Base-by-base conservation (phyloP, 2,113 vertebrate species). In the Muscicapa adusta region DNA sequence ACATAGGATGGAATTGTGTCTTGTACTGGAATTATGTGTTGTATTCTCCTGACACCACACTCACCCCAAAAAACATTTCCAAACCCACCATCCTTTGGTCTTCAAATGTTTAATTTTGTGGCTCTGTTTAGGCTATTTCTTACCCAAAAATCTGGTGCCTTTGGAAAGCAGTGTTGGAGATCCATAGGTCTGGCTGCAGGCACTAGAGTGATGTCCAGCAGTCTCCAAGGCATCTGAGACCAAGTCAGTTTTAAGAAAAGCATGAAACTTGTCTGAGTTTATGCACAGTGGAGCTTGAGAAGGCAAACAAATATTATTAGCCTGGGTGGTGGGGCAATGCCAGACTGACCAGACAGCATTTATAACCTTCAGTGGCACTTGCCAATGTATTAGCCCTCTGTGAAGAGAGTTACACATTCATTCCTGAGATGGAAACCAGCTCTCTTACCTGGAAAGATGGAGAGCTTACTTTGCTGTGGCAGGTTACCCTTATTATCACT, bases 41-140 rank as follows among this genome's bases (percentile, higher is more conserved):
- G 1, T 51, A 14, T 33, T 19, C 9, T 50, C 7, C 22, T 34
- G 38, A 22, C 33, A 17, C 5, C 29, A 15, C 0, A 0, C 4
- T 12, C 18, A 6, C 3, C 40, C 12, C 1, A 3, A 43, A 42
- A 78, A 53, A 29, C 5, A 14, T 5, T 9, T 12, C 25, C 5
- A 57, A 71, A 56, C 7, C 10, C 31, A 22, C 18, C 10, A 40
- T 7, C 18, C 8, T 77, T 70, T 23, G 26, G 5, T 51, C 47
- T 90, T 66, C 3, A 76, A n/a, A 6, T 12, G 5, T 53, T 81
- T 54, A 11, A 16, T 89, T 94, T 67, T 85, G 34, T 63, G 24
- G 6, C 11, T 47, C 12, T 50, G 6, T 63, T 73, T 18, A 66
- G 34, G 47, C 10, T 60, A 2, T n/a, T 72, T 61, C 19, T 67